Base-by-base conservation (phyloP, 2,797 vertebrate species). In the Oceanodroma leucorhoa region DNA sequence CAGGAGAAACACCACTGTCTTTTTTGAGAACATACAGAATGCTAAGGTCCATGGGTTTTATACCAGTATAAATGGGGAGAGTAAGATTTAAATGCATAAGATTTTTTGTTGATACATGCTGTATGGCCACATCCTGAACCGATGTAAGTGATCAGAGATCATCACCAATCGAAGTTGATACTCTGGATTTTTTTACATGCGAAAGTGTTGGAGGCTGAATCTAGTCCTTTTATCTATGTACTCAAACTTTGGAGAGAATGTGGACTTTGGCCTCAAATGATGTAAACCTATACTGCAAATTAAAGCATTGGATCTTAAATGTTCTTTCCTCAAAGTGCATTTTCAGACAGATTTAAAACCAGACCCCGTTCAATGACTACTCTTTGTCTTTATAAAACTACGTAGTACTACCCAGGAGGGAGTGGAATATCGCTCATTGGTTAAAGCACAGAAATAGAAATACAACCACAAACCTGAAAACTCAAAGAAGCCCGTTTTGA, bases 291-390 rank as follows among this genome's bases (percentile, higher is more conserved):
- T 22, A 60, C 27, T 69, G 82, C 64, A 82, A 5, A 72, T 62
- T 45, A 79, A 94, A 79, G 66, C 70, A 83, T 79, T 73, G 32
- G 62, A 79, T 87, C 92, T 94, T 96, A 94, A 80, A 60, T 95
- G 82, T 95, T 94, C 87, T 95, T 89, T 96, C 75, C 93, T 94
- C 91, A 67, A 97, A 96, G 89, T 95, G 94, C 64, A 71, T 94
- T 96, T 97, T 90, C 66, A 78, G 94, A 71, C 53, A 96, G 91
- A 71, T 90, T 87, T 88, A 71, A 96, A 82, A 83, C 1, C 53
- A 81, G 72, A 78, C 78, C 89, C 89, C 1, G 0, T 32, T 83
- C 76, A 82, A 21, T 66, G 57, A 60, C 51, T 83, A 4, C 36
- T 82, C 64, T 82, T 70, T 6, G 20, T 95, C 87, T 84, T 43